phyloP scores from a whole-genome alignment of 2,888 invertebrate genomes.

The Aquatica leii region DNA sequence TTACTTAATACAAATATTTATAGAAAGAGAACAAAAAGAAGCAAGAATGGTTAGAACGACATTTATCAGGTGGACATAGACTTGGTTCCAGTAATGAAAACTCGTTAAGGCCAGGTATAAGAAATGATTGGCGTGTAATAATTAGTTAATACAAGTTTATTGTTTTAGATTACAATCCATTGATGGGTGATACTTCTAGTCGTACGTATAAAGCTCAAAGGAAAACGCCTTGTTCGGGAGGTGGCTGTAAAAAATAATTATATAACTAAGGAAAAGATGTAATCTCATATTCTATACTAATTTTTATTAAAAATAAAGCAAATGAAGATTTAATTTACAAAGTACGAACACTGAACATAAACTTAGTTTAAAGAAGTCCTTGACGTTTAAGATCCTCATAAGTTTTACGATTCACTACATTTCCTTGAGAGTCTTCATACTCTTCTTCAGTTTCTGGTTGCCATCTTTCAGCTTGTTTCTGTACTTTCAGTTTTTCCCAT shows the following conservation, averaged over 20 bases:
- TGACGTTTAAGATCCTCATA: constrained; percentile 98
- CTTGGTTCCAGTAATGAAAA: constrained; percentile 44
- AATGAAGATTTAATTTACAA: not conserved
- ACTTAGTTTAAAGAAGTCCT: constrained; percentile 78
- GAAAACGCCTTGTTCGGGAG: constrained; percentile 55
- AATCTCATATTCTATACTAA: not conserved
- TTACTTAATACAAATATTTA: too few relatives aligned
- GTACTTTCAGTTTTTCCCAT: constrained; percentile 97
- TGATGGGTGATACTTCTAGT: constrained; percentile 53
- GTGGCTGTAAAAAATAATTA: constrained; percentile 54
- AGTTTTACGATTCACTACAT: constrained; percentile 98
- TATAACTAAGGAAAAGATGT: not conserved
- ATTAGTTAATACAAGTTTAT: constrained; percentile 2
- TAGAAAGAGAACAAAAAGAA: constrained; percentile 53
- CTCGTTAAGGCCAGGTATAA: constrained; percentile 45
- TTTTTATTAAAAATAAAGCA: not conserved
- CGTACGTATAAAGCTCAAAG: constrained; percentile 55
- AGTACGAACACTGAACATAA: not conserved
- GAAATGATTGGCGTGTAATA: constrained; percentile 7
- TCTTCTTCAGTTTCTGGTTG: constrained; percentile 98
- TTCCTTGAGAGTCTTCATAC: constrained; percentile 97
- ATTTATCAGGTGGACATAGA: constrained; percentile 48
- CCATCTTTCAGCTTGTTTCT: constrained; percentile 96
- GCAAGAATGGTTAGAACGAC: constrained; percentile 46
- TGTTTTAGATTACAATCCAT: constrained; percentile 55